Base-by-base conservation (phyloP, 2,797 vertebrate species). In the Lithobates sylvaticus region DNA sequence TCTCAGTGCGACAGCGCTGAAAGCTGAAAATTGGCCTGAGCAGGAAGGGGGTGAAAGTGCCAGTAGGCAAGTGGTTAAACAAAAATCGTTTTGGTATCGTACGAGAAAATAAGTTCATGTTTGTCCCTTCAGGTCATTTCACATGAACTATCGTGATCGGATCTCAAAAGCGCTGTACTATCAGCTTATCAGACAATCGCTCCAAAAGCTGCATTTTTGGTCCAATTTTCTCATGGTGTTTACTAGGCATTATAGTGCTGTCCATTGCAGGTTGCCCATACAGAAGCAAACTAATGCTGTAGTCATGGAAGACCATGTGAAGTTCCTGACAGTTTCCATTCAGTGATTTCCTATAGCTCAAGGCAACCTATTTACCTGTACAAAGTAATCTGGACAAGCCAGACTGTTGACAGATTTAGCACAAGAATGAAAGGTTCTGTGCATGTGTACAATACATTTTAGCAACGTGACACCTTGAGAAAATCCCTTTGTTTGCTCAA, bases 371-470 rank as follows among this genome's bases (percentile, higher is more conserved):
- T 72, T 61, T 81, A 13, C 13, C 18, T 78, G 36, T 18, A 44
- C 39, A 68, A 15, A n/a, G 27, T 26, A 26, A 67, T 67, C 61
- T 58, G 67, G 68, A 71, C 26, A 27, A 34, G 50, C 61, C 69
- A 74, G 12, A 42, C 10, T 82, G 54, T 44, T 82, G n/a, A 73
- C 54, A 58, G 32, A 13, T 21, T 42, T 74, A 44, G 26, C n/a
- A 73, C 65, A 47, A 26, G 50, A 42, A 9, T 64, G 32, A 50
- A 82, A 39, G 10, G 34, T n/a, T 73, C 80, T 73, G 50, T 81
- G 44, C 27, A 9, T 44, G 47, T 76, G 26, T 54, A 76, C 47
- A 76, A 58, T 58, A 50, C 61, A 72, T 18, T 72, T 50, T 70
- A 29, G 68, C 78, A 5, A 54, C 29, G 23, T 36, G 68, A 82